Evolutionary conservation across 2,113 vertebrate genomes (phyloP), one percentile per base, ranked within the genome.

Genomic region (Amia ocellicauda): DNA sequence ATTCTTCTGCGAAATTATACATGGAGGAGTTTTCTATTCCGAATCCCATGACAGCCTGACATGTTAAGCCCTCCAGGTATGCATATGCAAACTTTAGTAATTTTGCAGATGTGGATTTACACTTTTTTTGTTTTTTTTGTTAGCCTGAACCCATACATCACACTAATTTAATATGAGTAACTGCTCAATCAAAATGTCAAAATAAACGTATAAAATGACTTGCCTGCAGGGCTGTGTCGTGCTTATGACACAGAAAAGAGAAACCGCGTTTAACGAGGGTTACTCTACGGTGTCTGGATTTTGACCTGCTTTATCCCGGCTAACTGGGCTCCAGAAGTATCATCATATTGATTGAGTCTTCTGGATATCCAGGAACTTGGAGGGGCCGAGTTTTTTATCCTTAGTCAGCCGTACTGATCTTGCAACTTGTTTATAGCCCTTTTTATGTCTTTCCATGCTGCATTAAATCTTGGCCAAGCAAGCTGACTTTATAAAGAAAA

Each of bases 401-500:
- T 27, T 20, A 20, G 22, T 54, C 20, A 54, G 51, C 22, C 51
- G 10, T 54, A 54, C 20, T 23, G 51, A 3, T 54, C 51, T 54
- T 13, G 24, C 51, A 24, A 27, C n/a, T 54, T 54, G 51, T 24
- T 54, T 54, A 54, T 54, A 24, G 51, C 51, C 4, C n/a, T 16
- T 47, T 11, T 47, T 47, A 47, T 47, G 45, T 47, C 51, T 54
- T 54, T 3, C 20, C n/a, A 54, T 22, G 51, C 51, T 54, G 51
- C 51, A 54, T 54, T 54, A 54, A 54, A 54, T 54, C 51, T 24
- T 50, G 16, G 47, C 47, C 47, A 54, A 54, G 51, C 22, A 54
- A 54, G 51, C 19, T 54, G 51, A 54, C 51, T 54, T 54, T 3
- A 54, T 54, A 54, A 54, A 54, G 51, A 54, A 54, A 54, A 54